phyloP scores from a whole-genome alignment of 2,797 vertebrate genomes.

The Phyllotis vaccarum region DNA sequence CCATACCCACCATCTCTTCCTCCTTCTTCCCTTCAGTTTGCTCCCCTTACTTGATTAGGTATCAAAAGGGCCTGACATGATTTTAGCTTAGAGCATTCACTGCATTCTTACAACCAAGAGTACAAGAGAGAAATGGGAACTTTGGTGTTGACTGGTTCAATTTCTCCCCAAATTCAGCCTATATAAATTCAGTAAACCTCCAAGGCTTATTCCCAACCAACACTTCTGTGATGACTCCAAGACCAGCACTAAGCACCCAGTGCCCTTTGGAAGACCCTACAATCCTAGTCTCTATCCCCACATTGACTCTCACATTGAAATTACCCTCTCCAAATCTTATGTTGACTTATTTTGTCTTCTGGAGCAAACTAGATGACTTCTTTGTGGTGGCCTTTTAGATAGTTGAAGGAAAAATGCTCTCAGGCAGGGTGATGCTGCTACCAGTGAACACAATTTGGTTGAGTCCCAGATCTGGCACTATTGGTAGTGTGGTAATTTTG shows the following conservation, averaged over 20 bases:
- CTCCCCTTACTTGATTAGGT: not conserved
- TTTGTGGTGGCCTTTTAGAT: not conserved
- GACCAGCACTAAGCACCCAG: not conserved
- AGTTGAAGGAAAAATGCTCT: not conserved
- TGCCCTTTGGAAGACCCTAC: not conserved
- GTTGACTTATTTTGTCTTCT: conserved; percentile 9
- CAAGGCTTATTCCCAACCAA: not conserved
- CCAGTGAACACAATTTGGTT: not conserved
- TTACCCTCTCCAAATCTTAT: not conserved
- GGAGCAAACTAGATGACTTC: not conserved
- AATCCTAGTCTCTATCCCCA: not conserved
- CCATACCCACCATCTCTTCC: not conserved
- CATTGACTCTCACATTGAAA: not conserved
- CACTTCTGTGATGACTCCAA: not conserved
- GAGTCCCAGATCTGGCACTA: not conserved
- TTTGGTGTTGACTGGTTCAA: not conserved
- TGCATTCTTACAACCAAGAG: conserved; percentile 25
- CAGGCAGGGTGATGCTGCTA: not conserved
- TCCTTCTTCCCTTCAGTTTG: not conserved
- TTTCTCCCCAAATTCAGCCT: not conserved
- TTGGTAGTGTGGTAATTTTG: not conserved
- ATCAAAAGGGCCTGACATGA: conserved; percentile 1
- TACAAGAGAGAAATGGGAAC: not conserved
- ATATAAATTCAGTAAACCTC: conserved; percentile 35
- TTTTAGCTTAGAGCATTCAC: conserved; percentile 7